Percentiles rank a stretch among this genome's conserved stretches.
phyloP scores from a whole-genome alignment of 2,888 invertebrate genomes.

The Callinectes sapidus region DNA sequence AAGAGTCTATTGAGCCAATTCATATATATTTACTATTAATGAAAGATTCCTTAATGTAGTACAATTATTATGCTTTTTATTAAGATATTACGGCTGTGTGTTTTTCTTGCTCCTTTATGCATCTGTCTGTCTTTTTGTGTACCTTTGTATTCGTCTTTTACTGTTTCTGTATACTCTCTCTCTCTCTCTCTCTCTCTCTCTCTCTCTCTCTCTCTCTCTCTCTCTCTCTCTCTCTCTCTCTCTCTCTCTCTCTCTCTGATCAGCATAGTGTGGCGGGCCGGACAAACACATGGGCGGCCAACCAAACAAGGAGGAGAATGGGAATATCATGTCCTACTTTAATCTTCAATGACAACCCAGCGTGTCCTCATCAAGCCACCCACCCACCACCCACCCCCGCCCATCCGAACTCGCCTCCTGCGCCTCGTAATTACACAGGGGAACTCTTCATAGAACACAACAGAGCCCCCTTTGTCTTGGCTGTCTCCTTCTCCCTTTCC shows the following conservation, averaged over 20 bases:
- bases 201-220: conserved; percentile 38
- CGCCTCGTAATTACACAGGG: background rate
- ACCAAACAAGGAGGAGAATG: background rate
- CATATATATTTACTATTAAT: background rate
- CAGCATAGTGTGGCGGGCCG: background rate
- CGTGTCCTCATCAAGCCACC: background rate
- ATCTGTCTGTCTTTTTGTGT: background rate
- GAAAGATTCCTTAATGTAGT: background rate
- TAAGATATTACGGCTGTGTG: background rate
- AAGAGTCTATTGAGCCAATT: background rate
- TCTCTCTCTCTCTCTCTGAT: conserved; percentile 1
- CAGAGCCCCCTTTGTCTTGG: background rate
- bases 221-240: conserved; percentile 11
- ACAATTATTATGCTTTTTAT: background rate
- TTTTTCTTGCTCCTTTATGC: background rate
- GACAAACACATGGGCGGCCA: background rate
- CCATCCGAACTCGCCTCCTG: background rate
- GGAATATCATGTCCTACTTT: conserved; percentile 1
- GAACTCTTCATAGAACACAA: background rate
- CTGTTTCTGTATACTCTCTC: background rate
- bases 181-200: conserved; percentile 23
- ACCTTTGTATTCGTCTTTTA: background rate
- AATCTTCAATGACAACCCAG: background rate
- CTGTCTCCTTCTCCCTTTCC: background rate
- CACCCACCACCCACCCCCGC: background rate